phyloP scores from a whole-genome alignment of 2,888 invertebrate species.

The Xestia c-nigrum region DNA sequence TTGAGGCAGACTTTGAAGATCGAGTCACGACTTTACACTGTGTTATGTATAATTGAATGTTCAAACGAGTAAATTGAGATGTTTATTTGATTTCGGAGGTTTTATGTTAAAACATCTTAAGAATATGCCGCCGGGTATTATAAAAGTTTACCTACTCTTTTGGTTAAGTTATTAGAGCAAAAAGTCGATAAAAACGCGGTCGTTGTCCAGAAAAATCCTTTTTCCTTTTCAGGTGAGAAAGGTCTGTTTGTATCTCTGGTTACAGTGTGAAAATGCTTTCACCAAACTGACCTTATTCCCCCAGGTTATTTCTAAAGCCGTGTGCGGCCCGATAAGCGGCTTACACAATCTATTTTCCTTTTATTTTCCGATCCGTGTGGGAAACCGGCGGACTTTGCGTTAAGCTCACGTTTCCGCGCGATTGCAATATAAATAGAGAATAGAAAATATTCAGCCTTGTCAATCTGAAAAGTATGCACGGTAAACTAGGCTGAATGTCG shows the following conservation, averaged over 20 bases:
- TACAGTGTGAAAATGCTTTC: slow-evolving; percentile 52
- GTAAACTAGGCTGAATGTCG: slow-evolving; percentile 54
- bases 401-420: slow-evolving; percentile 31
- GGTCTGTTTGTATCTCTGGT: slow-evolving; percentile 41
- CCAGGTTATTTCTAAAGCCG: slow-evolving; percentile 48
- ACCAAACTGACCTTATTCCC: slow-evolving; percentile 45
- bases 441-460: slow-evolving; percentile 41
- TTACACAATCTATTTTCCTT: slow-evolving; percentile 57
- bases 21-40: slow-evolving; percentile 56
- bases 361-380: slow-evolving; percentile 39
- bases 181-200: slow-evolving; percentile 4
- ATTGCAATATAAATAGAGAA: slow-evolving; percentile 46
- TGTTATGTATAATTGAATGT: slow-evolving; percentile 58
- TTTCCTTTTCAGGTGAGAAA: slow-evolving; percentile 34
- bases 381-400: slow-evolving; percentile 35
- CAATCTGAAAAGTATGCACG: slow-evolving; percentile 32
- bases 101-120: slow-evolving; percentile 34
- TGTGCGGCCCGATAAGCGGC: slow-evolving; percentile 48
- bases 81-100: slow-evolving; percentile 57
- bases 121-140: slow-evolving; percentile 33
- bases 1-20: slow-evolving; percentile 44
- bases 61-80: slow-evolving; percentile 50
- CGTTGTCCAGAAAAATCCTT: slow-evolving; percentile 19
- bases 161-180: slow-evolving; percentile 33
- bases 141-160: slow-evolving; percentile 15